Evolutionary conservation across 2,888 invertebrate species (phyloP), one percentile per base, ranked within the genome.

Genomic region (Atrina japonica): DNA sequence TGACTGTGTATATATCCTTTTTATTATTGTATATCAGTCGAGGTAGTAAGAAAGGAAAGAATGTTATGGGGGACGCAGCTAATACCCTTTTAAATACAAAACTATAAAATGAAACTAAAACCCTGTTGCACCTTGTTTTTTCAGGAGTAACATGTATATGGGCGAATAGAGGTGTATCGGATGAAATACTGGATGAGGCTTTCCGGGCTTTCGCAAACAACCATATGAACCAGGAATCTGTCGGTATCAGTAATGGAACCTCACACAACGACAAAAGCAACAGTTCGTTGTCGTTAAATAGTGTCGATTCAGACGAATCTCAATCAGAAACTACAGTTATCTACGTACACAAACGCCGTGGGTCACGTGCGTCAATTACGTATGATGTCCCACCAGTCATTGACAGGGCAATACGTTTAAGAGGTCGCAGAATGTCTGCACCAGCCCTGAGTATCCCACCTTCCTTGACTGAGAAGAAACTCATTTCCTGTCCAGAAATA

Each of bases 161-260:
- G 73, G 81, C 78, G 23, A 77, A 79, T 55, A 64, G 79, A 56
- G 81, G 81, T 3, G 81, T 79, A 14, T 79, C 81, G 0, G 81
- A 81, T 29, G 81, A 81, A 66, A 64, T 81, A 6, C 63, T 81
- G 50, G 81, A 81, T 14, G 79, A 81, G 29, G 81, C 73, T 2
- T 77, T 81, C 41, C 73, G 73, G 35, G 78, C 73, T 9, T 81
- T 77, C 60, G 73, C 75, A 0, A 75, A 78, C 47, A 81, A 81
- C 53, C 75, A 71, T 23, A 23, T 11, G 18, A 61, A 61, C 16
- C 49, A 61, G 25, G 61, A 47, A 29, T 49, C 61, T 21, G 61
- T 61, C 3, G 61, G 61, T 6, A 47, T 66, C 35, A 47, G 47
- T 35, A 59, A 59, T 25, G 59, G 59, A 45, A 43, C 23, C 29